phyloP scores from a whole-genome alignment of 2,797 vertebrate species.

The Adelosebastes latens region DNA sequence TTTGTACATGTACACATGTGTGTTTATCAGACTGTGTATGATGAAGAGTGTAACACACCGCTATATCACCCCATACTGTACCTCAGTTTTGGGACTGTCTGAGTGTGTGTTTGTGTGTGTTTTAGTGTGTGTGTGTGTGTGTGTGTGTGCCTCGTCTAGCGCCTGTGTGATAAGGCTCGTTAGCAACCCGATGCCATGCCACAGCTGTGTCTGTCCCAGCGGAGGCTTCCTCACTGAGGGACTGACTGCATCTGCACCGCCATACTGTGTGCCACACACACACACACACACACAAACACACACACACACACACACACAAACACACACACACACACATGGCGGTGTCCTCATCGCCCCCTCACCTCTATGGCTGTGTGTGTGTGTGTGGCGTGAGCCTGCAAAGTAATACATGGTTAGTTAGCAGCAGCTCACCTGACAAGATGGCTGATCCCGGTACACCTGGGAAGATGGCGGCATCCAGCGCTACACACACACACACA shows the following conservation, averaged over 20 bases:
- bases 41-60: background rate
- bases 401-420: slow-evolving; percentile 43
- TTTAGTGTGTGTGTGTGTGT: background rate
- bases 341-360: slow-evolving; percentile 31
- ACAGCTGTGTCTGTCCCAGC: slow-evolving; percentile 78
- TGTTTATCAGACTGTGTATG: slow-evolving; percentile 4
- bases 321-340: background rate
- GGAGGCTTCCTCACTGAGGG: slow-evolving; percentile 70
- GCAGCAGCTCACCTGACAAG: slow-evolving; percentile 65
- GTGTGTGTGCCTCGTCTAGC: slow-evolving; percentile 40
- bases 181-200: slow-evolving; percentile 77
- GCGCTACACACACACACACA: background rate
- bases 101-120: background rate
- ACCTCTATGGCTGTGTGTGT: slow-evolving; percentile 30
- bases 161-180: slow-evolving; percentile 77
- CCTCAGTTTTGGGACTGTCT: slow-evolving; percentile 16
- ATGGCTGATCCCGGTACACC: slow-evolving; percentile 64
- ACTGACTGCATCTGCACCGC: slow-evolving; percentile 71
- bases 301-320: slow-evolving; percentile 16
- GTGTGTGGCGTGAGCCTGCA: slow-evolving; percentile 43
- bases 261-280: slow-evolving; percentile 22
- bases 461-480: slow-evolving; percentile 67
- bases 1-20: background rate
- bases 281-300: background rate
- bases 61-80: background rate